phyloP scores from a whole-genome alignment of 2,888 invertebrate species.

The Sialis lutaria region DNA sequence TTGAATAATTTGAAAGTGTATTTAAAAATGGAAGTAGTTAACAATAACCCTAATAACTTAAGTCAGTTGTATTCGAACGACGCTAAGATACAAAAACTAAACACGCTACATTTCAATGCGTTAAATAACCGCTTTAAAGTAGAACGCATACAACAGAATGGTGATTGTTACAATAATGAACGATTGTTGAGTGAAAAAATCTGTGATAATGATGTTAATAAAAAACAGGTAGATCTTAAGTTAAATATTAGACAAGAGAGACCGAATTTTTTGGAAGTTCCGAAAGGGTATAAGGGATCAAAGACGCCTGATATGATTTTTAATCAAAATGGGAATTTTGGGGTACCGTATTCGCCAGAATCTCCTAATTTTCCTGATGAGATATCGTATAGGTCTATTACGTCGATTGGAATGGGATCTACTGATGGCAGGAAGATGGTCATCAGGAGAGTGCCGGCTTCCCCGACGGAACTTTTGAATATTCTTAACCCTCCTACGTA shows the following conservation, averaged over 20 bases:
- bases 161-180: no score
- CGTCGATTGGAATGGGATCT: conserved; percentile 76
- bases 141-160: no score
- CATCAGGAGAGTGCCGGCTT: conserved; percentile 66
- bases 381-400: conserved; percentile 58
- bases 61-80: background rate
- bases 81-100: conserved; percentile 4
- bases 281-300: no score
- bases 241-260: no score
- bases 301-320: no score
- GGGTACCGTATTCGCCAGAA: no score
- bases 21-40: background rate
- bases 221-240: no score
- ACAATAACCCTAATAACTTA: background rate
- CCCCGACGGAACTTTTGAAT: conserved; percentile 71
- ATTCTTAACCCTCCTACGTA: conserved; percentile 71
- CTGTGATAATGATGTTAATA: no score
- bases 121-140: conserved; percentile 5
- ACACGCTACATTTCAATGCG: conserved; percentile 9
- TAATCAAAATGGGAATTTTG: no score
- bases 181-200: no score
- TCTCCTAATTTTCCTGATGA: conserved; percentile 32
- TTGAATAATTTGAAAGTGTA: background rate
- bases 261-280: no score
- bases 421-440: conserved; percentile 77